phyloP scores from a whole-genome alignment of 2,113 vertebrate species.

The Natator depressus region DNA sequence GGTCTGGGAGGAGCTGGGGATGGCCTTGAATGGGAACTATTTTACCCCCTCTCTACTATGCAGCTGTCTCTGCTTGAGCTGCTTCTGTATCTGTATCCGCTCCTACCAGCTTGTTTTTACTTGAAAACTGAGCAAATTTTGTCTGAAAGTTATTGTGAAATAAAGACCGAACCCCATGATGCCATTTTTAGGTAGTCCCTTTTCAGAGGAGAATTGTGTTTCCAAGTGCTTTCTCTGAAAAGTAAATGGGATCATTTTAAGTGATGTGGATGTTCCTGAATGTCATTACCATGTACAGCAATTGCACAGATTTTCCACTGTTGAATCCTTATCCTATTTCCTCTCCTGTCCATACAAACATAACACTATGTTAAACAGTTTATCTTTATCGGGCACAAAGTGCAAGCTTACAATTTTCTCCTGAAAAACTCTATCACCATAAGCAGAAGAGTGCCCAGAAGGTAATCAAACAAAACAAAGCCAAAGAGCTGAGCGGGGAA shows the following conservation, averaged over 20 bases:
- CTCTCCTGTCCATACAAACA: neutral
- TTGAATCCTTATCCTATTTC: neutral
- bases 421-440: neutral
- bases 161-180: too few relatives aligned
- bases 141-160: neutral
- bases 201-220: neutral
- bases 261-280: neutral
- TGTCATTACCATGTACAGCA: neutral
- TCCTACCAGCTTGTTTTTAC: neutral
- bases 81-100: neutral
- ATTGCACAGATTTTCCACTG: neutral
- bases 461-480: fast-evolving
- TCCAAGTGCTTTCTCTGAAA: neutral
- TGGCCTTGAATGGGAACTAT: neutral
- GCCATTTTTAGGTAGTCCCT: fast-evolving
- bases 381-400: neutral
- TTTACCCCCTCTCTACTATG: fast-evolving
- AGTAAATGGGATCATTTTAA: neutral
- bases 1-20: fast-evolving
- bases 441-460: fast-evolving
- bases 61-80: neutral
- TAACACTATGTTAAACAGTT: fast-evolving
- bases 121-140: neutral
- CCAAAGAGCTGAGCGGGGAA: neutral
- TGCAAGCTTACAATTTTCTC: neutral